Conservation (phyloP, 2,888 invertebrate genomes). For the Andrena bucephala region DNA sequence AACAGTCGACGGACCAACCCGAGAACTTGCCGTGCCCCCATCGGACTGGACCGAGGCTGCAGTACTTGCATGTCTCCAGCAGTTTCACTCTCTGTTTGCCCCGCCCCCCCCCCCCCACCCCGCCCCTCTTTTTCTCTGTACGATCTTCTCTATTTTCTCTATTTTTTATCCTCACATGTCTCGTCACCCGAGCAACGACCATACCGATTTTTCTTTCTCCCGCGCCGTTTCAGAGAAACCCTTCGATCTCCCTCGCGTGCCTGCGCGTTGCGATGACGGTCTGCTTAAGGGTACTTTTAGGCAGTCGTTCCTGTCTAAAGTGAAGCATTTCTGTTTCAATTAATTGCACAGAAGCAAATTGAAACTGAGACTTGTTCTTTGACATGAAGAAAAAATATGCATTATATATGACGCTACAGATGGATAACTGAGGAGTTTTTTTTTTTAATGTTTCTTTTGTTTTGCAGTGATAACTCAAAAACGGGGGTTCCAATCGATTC, state of each 20-base stretch:
- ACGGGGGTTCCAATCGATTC: too few relatives aligned
- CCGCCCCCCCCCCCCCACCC: neutral
- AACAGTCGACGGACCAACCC: neutral
- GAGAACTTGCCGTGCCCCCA: conserved; percentile 33
- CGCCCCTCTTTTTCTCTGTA: conserved; percentile 49
- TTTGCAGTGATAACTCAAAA: too few relatives aligned
- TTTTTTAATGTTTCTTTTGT: too few relatives aligned
- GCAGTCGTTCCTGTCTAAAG: neutral
- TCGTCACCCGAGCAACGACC: conserved; percentile 18
- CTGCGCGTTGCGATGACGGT: conserved; percentile 13
- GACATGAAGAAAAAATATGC: too few relatives aligned
- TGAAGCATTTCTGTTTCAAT: too few relatives aligned
- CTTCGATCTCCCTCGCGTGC: neutral
- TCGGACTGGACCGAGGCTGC: conserved; percentile 56
- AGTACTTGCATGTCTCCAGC: conserved; percentile 62
- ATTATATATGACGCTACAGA: too few relatives aligned
- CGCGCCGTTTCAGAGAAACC: neutral
- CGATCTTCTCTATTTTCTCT: conserved; percentile 51
- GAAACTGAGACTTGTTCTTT: too few relatives aligned
- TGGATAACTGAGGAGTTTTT: too few relatives aligned
- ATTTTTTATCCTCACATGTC: conserved; percentile 50
- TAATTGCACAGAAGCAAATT: too few relatives aligned
- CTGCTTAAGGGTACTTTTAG: too few relatives aligned
- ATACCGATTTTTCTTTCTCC: conserved; percentile 16
- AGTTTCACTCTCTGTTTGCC: conserved; percentile 34